Evolutionary conservation across 2,888 invertebrate genomes (phyloP).

Genomic region (Aricia artaxerxes): DNA sequence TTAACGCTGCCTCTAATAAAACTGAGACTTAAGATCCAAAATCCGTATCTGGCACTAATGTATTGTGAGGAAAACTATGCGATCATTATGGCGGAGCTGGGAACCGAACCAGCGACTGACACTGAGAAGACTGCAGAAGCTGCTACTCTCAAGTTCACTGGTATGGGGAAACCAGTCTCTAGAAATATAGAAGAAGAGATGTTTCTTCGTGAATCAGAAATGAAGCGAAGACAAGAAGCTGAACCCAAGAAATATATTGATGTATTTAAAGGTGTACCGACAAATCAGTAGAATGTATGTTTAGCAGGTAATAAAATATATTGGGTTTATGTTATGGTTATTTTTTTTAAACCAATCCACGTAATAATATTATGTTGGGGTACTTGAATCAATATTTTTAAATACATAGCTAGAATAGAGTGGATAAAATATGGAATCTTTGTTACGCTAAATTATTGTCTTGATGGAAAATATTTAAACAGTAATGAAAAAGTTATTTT

Average conservation of each 20-base stretch:
- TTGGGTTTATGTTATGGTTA: neutral
- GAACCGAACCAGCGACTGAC: constrained; percentile 48
- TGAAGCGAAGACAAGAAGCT: constrained; percentile 28
- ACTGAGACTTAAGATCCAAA: constrained; percentile 55
- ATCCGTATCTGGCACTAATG: constrained; percentile 59
- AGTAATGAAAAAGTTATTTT: no score
- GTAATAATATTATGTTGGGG: neutral
- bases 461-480: no score
- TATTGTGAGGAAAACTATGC: constrained; percentile 53
- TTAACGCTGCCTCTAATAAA: constrained; percentile 44
- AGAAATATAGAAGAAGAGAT: constrained; percentile 45
- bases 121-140: constrained; percentile 51
- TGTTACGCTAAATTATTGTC: no score
- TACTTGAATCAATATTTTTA: no score
- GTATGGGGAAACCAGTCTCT: constrained; percentile 49
- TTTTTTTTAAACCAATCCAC: neutral
- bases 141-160: constrained; percentile 49
- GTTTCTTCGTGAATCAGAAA: constrained; percentile 23
- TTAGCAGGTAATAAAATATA: neutral
- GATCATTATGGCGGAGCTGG: constrained; percentile 53
- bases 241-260: constrained; percentile 34
- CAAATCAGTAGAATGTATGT: neutral
- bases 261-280: neutral
- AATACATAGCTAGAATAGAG: no score
- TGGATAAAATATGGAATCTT: no score